These are phyloP conservation scores for Merops nubicus DNA, from an alignment of 2,113 vertebrate genomes.

Conservation along the genomic window DNA sequence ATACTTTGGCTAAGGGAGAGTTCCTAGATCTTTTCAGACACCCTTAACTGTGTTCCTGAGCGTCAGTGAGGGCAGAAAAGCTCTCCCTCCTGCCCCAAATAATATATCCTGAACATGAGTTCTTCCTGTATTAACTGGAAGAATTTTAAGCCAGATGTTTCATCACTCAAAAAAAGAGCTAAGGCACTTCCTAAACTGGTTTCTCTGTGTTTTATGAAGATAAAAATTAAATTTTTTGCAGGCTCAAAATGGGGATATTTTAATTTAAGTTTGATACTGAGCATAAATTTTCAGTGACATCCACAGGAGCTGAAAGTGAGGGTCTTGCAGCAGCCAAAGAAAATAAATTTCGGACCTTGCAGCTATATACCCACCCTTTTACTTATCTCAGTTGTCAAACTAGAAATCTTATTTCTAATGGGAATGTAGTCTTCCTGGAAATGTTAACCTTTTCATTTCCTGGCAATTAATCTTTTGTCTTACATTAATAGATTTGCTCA, in stretches of 20 bases:
- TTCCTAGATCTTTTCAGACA: not conserved
- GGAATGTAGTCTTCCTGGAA: not conserved
- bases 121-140: not conserved
- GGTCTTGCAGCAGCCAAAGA: not conserved
- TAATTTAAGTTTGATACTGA: not conserved
- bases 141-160: not conserved
- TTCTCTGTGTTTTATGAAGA: not conserved
- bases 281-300: not conserved
- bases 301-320: not conserved
- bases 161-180: accelerated
- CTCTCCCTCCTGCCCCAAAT: not conserved
- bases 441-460: not conserved
- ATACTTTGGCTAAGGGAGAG: not conserved
- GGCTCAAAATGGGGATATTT: not conserved
- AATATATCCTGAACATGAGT: not conserved
- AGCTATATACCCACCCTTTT: not conserved
- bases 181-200: not conserved
- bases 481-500: not conserved
- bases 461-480: not conserved
- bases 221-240: not conserved
- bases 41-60: not conserved
- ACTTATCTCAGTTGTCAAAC: not conserved
- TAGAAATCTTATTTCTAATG: not conserved
- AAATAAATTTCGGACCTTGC: not conserved
- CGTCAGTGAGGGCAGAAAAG: not conserved